Base-by-base conservation (phyloP, 2,797 vertebrate species). In the Rhadinocentrus ornatus region DNA sequence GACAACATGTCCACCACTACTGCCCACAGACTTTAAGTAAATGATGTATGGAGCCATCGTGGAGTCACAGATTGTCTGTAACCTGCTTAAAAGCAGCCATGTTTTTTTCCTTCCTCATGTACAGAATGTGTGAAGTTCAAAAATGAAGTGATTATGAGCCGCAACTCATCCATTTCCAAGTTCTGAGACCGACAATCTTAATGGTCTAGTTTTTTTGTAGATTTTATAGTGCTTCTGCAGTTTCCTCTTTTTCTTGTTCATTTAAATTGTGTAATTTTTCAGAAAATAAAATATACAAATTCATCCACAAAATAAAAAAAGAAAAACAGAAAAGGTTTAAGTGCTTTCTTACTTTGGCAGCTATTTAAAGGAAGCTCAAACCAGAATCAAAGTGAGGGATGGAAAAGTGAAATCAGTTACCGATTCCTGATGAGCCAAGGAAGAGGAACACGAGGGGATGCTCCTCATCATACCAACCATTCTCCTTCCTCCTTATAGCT, bases 401-500 rank as follows among this genome's bases (percentile, higher is more conserved):
- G 76, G 65, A 63, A 57, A 59, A 66, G 53, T 50, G 34, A 24
- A 66, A 50, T 29, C 54, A 83, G 80, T 96, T 96, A 99, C 98
- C 98, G 77, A 99, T 99, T 93, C 97, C 98, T 5, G 97, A 99
- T 0, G 98, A 99, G 76, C 98, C 97, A 55, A 99, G 90, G 92
- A 99, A 99, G 71, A 99, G 96, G 89, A 99, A 99, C 35, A 99
- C 97, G 20, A 99, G 93, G 0, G 97, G 98, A 89, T 99, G 98
- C 76, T 99, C 97, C 93, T 99, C 97, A 1, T 99, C 96, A 0
- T 98, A 98, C 98, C 98, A 99, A 67, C 98, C 98, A 18, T 99
- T 99, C 90, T 99, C 97, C 88, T 99, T 99, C 87, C 97, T 96
- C 88, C 98, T 96, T 90, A 99, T 97, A 3, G 97, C 97, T 99